These are phyloP conservation scores for Adineta ricciae DNA, from an alignment of 2,888 invertebrate genomes.

Conservation along the genomic window DNA sequence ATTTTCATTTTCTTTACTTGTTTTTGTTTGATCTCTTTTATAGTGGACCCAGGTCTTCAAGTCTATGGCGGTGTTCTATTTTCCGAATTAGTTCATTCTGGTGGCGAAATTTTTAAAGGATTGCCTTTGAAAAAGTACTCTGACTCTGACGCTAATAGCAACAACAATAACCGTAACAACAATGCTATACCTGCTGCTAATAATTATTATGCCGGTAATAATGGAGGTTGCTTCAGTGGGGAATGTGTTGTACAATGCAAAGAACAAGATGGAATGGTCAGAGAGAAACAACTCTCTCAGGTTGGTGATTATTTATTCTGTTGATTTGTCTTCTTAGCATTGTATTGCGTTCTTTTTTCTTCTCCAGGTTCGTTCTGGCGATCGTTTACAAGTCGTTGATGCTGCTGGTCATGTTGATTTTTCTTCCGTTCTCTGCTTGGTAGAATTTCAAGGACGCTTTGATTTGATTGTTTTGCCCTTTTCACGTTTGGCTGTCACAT, in stretches of 20 bases:
- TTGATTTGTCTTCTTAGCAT: neutral
- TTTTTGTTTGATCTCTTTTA: neutral
- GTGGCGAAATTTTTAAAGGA: neutral
- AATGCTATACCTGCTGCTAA: neutral
- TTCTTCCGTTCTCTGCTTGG: neutral
- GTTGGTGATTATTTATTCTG: neutral
- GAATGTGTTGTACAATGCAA: slow-evolving; percentile 1
- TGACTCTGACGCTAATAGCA: neutral
- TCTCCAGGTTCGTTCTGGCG: neutral
- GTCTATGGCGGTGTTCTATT: neutral
- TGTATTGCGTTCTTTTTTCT: neutral
- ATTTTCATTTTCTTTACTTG: neutral
- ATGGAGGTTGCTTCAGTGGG: neutral
- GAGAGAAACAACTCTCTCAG: neutral
- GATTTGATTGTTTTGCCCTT: neutral
- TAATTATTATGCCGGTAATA: neutral
- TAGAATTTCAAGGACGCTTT: neutral
- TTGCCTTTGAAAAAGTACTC: slow-evolving; percentile 3
- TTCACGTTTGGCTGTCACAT: neutral
- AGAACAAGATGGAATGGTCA: neutral
- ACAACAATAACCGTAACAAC: neutral
- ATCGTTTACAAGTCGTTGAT: neutral
- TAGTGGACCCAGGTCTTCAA: neutral
- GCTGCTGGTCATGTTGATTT: neutral
- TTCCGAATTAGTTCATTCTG: neutral